Evolutionary conservation across 2,113 vertebrate genomes (phyloP), one percentile per base, ranked within the genome.

Genomic region (Silurus asotus): DNA sequence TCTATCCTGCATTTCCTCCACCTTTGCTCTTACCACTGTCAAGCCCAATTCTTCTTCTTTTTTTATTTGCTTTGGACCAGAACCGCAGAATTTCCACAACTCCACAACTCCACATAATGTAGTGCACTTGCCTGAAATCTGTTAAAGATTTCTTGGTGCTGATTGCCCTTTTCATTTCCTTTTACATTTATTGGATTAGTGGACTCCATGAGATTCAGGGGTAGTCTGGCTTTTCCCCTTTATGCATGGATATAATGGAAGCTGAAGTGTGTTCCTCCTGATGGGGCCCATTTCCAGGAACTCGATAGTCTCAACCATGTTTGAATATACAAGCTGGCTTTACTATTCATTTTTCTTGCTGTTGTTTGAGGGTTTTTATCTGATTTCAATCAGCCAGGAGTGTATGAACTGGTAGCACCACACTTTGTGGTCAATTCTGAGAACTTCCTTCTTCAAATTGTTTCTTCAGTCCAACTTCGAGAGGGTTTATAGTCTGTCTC

Each of bases 361-460:
- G 58, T 28, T 25, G 65, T 25, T n/a, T 13, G 10, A 14, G n/a
- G n/a, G 11, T 25, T 67, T 28, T 67, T n/a, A 67, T n/a, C n/a
- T 9, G 48, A 5, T 62, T 48, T 62, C 56, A 61, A 56, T 78
- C 0, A 78, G 10, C 23, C 51, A 49, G 8, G 37, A 37, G 37
- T 37, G 37, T 37, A 37, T 37, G 37, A 37, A 37, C 37, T 51
- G 45, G 19, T 75, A 75, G 55, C 76, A 79, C 77, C 56, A 79
- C 7, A 79, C 25, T n/a, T 79, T 87, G 11, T 67, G 19, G 10
- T 80, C 23, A 10, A 81, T 81, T n/a, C 25, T 84, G 23, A 19
- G 17, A 88, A 65, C 45, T 55, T 55, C 48, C 56, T 85, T 59
- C n/a, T 49, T 23, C 23, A 9, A 51, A 20, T 45, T 14, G 70